Evolutionary conservation across 2,113 vertebrate genomes (phyloP), one percentile per base, ranked within the genome.

Genomic region (Cyprinodon variegatus): DNA sequence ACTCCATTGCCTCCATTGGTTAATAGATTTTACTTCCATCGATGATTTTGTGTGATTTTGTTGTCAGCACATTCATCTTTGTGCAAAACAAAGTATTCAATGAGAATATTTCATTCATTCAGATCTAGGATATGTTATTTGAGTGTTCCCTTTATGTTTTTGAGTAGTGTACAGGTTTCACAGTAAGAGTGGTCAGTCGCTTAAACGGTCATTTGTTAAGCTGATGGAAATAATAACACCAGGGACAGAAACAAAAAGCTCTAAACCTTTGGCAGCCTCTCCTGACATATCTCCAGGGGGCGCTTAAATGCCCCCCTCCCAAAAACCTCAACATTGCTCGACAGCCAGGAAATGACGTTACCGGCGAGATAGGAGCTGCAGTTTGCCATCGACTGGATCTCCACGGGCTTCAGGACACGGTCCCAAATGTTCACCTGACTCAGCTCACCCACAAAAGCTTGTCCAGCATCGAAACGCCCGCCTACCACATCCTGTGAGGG

Each of bases 361-460:
- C 98, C 98, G 0, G 97, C 94, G 86, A 96, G 92, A 89, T 98
- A 97, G 0, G 93, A 90, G 22, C 96, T 96, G 91, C 98, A 99
- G 95, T 99, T 98, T 77, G 97, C 96, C 68, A 99, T 97, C 69
- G 91, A 94, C 82, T 94, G 91, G 84, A 99, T 96, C 77, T 99
- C 97, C 2, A 92, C 93, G 0, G 95, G 90, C 17, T 95, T 96
- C 45, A 99, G 95, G 68, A 98, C 93, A 0, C 97, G 96, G 90
- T 99, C 97, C 98, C 98, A 99, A 76, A 99, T 96, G 91, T 98
- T 99, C 87, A 99, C 97, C 88, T 99, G 97, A 93, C 96, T 97
- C 90, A 99, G 93, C 87, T 99, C 98, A 43, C 98, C 98, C 40
- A 99, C 97, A 0, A 99, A 99, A 1, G 98, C 98, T 93, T 99